These are phyloP conservation scores for Babyrousa celebensis DNA, from an alignment of 2,797 vertebrate species.

Conservation along the genomic window DNA sequence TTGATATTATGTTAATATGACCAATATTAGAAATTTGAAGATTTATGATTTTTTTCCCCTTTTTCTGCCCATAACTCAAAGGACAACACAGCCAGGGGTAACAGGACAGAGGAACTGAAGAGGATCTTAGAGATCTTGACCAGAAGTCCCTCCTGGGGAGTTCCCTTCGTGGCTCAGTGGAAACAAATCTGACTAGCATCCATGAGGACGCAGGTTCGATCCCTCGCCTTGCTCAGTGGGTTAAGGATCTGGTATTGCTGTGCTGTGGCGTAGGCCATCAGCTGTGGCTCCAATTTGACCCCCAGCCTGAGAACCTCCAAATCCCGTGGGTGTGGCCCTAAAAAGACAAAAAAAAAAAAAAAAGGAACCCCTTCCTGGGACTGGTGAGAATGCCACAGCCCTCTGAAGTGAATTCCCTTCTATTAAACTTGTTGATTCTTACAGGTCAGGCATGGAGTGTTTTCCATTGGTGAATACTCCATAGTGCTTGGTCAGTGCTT, in stretches of 20 bases:
- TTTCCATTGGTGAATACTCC: conserved; percentile 23
- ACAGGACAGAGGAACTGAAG: not conserved
- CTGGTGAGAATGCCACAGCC: not conserved
- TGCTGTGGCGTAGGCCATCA: too few relatives aligned
- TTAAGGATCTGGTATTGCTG: too few relatives aligned
- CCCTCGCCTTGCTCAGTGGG: too few relatives aligned
- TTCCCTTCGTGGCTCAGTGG: too few relatives aligned
- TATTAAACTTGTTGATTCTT: not conserved
- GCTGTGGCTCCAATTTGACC: too few relatives aligned
- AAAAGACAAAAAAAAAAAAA: too few relatives aligned
- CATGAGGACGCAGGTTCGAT: too few relatives aligned
- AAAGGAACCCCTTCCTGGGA: not conserved
- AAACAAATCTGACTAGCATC: too few relatives aligned
- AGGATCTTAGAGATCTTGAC: not conserved
- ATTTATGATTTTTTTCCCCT: not conserved
- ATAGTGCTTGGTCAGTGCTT: not conserved
- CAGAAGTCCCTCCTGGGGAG: not conserved
- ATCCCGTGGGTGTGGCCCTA: too few relatives aligned
- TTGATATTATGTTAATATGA: not conserved
- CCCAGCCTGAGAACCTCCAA: too few relatives aligned
- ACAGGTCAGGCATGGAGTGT: not conserved
- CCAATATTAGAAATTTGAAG: conserved; percentile 13
- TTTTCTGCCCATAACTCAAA: conserved; percentile 59
- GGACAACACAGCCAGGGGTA: not conserved
- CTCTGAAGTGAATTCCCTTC: not conserved